phyloP scores from a whole-genome alignment of 2,888 invertebrate genomes.

The Zelleria hepariella region DNA sequence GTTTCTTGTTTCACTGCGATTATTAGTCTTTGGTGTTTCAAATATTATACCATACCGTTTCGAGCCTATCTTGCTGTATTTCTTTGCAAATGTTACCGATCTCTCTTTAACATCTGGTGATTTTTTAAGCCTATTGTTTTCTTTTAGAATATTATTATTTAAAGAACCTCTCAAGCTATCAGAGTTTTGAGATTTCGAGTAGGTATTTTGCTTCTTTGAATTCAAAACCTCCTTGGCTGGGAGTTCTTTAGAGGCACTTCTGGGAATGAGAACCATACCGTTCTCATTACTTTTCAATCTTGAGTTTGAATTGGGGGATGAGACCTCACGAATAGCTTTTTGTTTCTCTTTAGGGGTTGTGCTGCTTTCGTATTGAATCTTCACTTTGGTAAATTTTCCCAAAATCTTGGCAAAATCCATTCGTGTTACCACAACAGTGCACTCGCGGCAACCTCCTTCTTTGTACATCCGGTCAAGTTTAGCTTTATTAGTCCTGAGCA shows the following conservation, averaged over 20 bases:
- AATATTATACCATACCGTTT: slow-evolving; percentile 57
- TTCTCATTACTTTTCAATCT: slow-evolving; percentile 59
- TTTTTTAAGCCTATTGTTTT: slow-evolving; percentile 49
- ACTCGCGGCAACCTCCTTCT: slow-evolving; percentile 60
- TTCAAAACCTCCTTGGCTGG: slow-evolving; percentile 34
- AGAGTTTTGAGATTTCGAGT: not conserved
- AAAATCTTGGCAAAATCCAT: slow-evolving; percentile 67
- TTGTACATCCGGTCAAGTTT: slow-evolving; percentile 51
- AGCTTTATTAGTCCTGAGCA: slow-evolving; percentile 45
- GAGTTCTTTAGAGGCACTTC: slow-evolving; percentile 42
- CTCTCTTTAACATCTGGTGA: slow-evolving; percentile 28
- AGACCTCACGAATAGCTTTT: slow-evolving; percentile 15
- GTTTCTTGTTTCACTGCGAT: slow-evolving; percentile 30
- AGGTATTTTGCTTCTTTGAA: slow-evolving; percentile 27
- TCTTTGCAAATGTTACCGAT: slow-evolving; percentile 22
- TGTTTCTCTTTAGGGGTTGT: slow-evolving; percentile 39
- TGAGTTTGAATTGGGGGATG: slow-evolving; percentile 31
- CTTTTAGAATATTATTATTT: slow-evolving; percentile 43
- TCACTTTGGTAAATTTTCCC: slow-evolving; percentile 65
- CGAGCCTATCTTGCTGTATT: slow-evolving; percentile 21
- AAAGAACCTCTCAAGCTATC: not conserved
- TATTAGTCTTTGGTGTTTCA: slow-evolving; percentile 33
- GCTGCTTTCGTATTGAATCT: slow-evolving; percentile 60
- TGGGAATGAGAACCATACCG: slow-evolving; percentile 55
- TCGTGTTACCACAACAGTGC: slow-evolving; percentile 55